Conservation (phyloP, 2,888 invertebrate species). For the Rotaria magnacalcarata region DNA sequence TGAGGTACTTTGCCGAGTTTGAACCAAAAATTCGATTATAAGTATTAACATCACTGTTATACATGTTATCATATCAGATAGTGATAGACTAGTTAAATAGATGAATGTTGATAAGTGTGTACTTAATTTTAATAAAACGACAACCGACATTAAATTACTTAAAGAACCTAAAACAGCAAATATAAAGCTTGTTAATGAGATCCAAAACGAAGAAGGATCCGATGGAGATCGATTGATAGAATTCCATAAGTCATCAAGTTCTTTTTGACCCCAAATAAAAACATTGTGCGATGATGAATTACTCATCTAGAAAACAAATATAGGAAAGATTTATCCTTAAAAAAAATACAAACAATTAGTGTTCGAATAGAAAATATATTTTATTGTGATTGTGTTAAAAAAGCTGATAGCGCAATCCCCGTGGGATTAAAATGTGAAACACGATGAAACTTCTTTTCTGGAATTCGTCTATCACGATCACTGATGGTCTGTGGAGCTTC, state of each 20-base stretch:
- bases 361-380: too few species aligned
- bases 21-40: background rate
- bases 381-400: too few species aligned
- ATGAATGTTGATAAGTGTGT: slow-evolving; percentile 2
- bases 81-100: slow-evolving; percentile 3
- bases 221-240: background rate
- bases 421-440: too few species aligned
- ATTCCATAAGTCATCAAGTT: slow-evolving; percentile 18
- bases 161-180: slow-evolving; percentile 14
- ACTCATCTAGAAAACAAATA: background rate
- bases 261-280: background rate
- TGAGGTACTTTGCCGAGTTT: background rate
- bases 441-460: too few species aligned
- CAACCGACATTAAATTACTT: background rate
- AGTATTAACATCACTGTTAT: background rate
- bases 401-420: too few species aligned
- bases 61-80: slow-evolving; percentile 29
- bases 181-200: background rate
- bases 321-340: background rate
- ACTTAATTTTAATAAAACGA: slow-evolving; percentile 35
- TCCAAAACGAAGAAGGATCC: background rate
- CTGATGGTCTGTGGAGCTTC: too few species aligned
- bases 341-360: too few species aligned
- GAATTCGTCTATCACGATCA: too few species aligned
- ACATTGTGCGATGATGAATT: background rate